Conservation (phyloP, 2,113 vertebrate genomes). For the Ceyx margarethae region DNA sequence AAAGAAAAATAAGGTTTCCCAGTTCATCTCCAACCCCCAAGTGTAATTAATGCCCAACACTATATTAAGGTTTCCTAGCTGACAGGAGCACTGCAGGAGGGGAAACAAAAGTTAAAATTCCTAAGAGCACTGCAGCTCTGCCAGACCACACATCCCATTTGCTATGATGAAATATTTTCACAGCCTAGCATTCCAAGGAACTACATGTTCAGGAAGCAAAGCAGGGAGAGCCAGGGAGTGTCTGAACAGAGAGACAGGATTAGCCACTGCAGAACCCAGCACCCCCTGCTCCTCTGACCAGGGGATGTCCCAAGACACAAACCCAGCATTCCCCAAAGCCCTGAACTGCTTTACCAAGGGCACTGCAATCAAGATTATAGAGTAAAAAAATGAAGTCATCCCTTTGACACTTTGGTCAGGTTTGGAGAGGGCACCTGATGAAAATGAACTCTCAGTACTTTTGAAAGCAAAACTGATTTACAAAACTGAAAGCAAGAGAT, state of each 20-base stretch:
- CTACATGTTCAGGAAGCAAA: background rate
- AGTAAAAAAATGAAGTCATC: background rate
- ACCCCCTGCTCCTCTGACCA: background rate
- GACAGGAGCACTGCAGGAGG: background rate
- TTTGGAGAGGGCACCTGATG: background rate
- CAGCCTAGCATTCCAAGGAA: background rate
- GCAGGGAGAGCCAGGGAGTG: fast-evolving
- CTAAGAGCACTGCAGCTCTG: background rate
- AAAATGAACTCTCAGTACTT: background rate
- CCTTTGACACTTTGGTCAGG: too few species aligned
- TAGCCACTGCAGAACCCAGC: background rate
- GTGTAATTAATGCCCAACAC: background rate
- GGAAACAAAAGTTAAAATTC: background rate
- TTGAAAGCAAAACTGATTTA: background rate
- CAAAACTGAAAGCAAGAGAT: background rate
- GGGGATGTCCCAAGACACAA: background rate
- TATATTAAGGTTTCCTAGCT: background rate
- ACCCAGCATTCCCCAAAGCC: too few species aligned
- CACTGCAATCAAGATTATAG: too few species aligned
- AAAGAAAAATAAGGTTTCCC: background rate
- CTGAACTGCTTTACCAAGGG: background rate
- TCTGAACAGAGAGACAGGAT: background rate
- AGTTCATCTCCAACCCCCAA: background rate
- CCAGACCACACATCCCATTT: background rate
- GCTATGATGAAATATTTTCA: background rate